Base-by-base conservation (phyloP, 2,113 vertebrate species). In the Cygnus atratus region DNA sequence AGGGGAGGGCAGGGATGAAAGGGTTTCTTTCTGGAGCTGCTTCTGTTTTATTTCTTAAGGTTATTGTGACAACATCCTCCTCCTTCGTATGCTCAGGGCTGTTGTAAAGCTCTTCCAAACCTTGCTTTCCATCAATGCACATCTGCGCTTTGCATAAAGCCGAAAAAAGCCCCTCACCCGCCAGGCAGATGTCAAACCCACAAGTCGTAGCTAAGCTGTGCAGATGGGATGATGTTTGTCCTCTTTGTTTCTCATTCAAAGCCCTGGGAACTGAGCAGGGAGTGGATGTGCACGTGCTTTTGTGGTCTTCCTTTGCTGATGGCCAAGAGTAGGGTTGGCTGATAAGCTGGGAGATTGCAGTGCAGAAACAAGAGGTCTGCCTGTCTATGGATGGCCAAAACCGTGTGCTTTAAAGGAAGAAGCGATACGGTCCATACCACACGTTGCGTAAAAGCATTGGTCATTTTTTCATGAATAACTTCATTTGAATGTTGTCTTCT, bases 1-100 rank as follows among this genome's bases (percentile, higher is more conserved):
- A 59, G 39, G 92, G 54, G 74, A 66, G 66, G 73, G 33, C 48
- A 39, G 68, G 74, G 55, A 80, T 78, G 67, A 67, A 84, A 73
- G 91, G 17, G 28, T 72, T 66, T 79, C 61, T n/a, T 12, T 59
- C 50, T 37, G 5, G 4, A 62, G 54, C 79, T 93, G 59, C 39
- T 68, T 68, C 66, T 81, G 46, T 35, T 93, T 84, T 39, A 13
- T 96, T 94, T 87, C 92, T 81, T 46, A 21, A 83, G 81, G 88
- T 78, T 72, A 4, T 70, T 44, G 57, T 78, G 88, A 63, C 86
- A 86, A 18, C 79, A 17, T 19, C 13, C 55, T 54, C 57, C 58
- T 39, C 70, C 61, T 3, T 6, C 16, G 11, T 7, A 4, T 0
- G 4, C 76, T 21, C 22, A 22, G 67, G 74, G 57, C 62, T 76